Evolutionary conservation across 2,113 vertebrate genomes (phyloP).

Genomic region (Bettongia penicillata): DNA sequence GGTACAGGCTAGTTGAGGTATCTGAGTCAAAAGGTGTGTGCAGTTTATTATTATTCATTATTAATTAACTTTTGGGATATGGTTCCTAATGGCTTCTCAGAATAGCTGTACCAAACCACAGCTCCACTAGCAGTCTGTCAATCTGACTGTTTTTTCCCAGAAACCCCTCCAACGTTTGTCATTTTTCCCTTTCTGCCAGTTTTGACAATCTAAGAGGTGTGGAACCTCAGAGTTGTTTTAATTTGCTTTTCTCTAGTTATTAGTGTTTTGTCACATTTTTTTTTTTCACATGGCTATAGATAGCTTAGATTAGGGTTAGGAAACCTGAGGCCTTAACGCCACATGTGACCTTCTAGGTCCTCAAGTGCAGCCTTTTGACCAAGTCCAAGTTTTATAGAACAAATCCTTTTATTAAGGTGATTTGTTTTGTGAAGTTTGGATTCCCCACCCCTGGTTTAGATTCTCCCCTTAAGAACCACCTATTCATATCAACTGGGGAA

Average conservation of each 20-base stretch:
- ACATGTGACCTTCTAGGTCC: too few relatives aligned
- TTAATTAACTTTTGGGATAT: not conserved
- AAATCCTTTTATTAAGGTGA: too few relatives aligned
- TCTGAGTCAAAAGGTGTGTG: not conserved
- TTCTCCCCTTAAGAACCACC: not conserved
- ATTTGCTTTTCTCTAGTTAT: not conserved
- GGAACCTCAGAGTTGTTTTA: not conserved
- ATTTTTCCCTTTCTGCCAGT: not conserved
- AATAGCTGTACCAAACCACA: not conserved
- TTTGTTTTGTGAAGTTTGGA: too few relatives aligned
- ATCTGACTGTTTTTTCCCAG: not conserved
- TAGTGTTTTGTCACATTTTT: not conserved
- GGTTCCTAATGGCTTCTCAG: not conserved
- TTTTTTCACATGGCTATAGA: not conserved
- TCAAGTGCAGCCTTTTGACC: too few relatives aligned
- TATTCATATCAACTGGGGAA: not conserved
- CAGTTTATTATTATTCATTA: too few relatives aligned
- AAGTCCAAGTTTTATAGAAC: too few relatives aligned
- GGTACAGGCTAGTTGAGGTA: not conserved
- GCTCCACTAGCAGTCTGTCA: not conserved
- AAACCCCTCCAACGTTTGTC: not conserved
- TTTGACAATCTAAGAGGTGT: not conserved
- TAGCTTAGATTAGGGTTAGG: not conserved
- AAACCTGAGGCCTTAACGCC: too few relatives aligned
- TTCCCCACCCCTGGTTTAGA: not conserved